Percentiles rank a stretch among this genome's conserved stretches.
phyloP scores from a whole-genome alignment of 2,888 invertebrate species.

The Sphaerophoria rueppellii region DNA sequence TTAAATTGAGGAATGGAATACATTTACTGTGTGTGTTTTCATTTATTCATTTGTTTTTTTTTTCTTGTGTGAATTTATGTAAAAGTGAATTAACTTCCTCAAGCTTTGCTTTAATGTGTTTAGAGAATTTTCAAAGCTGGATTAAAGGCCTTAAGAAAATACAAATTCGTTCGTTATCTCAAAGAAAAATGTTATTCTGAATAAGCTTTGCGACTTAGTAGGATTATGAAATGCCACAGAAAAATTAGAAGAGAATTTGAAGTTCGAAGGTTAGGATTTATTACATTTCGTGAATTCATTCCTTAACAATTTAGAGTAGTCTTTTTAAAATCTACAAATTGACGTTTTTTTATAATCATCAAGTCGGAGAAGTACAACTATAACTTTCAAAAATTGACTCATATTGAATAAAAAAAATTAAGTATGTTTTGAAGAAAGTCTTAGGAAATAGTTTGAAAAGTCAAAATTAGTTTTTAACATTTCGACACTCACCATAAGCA shows the following conservation, averaged over 20 bases:
- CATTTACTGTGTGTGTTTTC: neutral
- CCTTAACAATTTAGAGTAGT: no score
- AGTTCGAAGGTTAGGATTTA: no score
- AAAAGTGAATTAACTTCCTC: no score
- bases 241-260: no score
- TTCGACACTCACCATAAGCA: conserved; percentile 70
- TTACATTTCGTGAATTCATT: no score
- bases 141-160: neutral
- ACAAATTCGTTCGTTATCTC: neutral
- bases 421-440: neutral
- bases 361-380: no score
- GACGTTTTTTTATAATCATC: no score
- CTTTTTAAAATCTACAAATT: no score
- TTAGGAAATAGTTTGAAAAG: neutral
- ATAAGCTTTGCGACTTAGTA: neutral
- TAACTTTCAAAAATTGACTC: no score
- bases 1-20: neutral
- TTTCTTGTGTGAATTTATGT: no score
- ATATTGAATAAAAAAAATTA: neutral
- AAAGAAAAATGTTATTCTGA: neutral
- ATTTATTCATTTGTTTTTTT: neutral
- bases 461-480: conserved; percentile 22
- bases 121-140: neutral
- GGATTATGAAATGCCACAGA: no score
- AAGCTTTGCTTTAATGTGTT: no score